Evolutionary conservation across 2,797 vertebrate species (phyloP), one percentile per base, ranked within the genome.

Genomic region (Orientallactaga sibirica): DNA sequence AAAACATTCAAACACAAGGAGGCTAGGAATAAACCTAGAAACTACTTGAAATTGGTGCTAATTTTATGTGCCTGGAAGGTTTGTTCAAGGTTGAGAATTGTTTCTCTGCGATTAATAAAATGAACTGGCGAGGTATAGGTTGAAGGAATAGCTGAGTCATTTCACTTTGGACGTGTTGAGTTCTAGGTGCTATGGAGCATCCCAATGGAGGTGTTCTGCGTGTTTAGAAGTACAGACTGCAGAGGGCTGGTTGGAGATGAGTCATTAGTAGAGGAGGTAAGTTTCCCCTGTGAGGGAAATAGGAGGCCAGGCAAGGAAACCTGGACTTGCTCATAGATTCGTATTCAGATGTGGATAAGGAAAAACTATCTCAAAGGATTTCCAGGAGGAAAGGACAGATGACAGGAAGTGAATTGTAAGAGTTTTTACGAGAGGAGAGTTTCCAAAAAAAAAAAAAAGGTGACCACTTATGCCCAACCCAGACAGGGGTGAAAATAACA

Each of bases 81-180:
- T n/a, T 89, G 84, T 55, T 64, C 29, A 70, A 88, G 70, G 78
- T 33, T 75, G 75, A 90, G 81, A 76, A 66, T 93, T 62, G 43
- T 8, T 77, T 55, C 12, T 58, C 4, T 70, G 62, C 82, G 27
- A 19, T 61, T 70, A n/a, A 71, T n/a, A 48, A 93, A 91, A 90
- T 24, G 61, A 66, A 33, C 11, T 22, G 77, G 10, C 70, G 43
- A 25, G 41, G 25, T 67, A 22, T 12, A 88, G 24, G 25, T 52
- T 22, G 48, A 19, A n/a, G 33, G 48, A 75, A 29, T 4, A 48
- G 25, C 5, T 78, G 48, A 92, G 71, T 15, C 7, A 25, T 64
- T 87, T 29, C 61, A 10, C 48, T 76, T 89, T 55, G 48, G 27
- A n/a, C 66, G 29, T 52, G 24, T 12, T 86, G 70, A 87, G 22